phyloP scores from a whole-genome alignment of 1,140 invertebrate species.

The Bathynomus jamesi region DNA sequence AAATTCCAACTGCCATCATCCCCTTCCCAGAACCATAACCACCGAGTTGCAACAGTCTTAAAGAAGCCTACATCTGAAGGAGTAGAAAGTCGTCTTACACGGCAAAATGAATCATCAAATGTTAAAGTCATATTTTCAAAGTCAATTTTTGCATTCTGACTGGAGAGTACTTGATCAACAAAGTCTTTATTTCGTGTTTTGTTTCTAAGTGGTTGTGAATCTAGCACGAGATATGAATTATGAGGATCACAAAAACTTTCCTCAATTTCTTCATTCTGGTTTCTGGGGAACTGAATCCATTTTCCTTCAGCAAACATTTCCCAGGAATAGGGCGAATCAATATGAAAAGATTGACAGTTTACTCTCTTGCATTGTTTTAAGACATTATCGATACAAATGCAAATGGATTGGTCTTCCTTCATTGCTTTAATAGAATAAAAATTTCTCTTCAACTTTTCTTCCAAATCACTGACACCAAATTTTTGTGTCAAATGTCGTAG shows the following conservation, averaged over 20 bases:
- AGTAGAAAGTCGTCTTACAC: conserved; percentile 24
- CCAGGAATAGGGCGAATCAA: conserved; percentile 18
- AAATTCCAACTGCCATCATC: conserved; percentile 14
- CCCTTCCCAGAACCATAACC: conserved; percentile 25
- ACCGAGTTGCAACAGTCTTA: conserved; percentile 14
- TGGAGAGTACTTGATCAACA: background rate
- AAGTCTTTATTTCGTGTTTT: background rate
- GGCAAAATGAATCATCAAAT: background rate
- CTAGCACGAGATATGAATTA: background rate
- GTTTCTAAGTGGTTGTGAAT: background rate
- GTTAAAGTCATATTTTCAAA: conserved; percentile 14
- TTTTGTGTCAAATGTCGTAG: background rate
- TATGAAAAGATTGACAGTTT: conserved; percentile 18
- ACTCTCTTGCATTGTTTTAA: conserved; percentile 16
- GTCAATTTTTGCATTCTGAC: conserved; percentile 6
- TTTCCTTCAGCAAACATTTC: conserved; percentile 7
- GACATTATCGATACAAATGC: conserved; percentile 18
- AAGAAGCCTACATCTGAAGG: conserved; percentile 19
- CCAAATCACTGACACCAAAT: background rate
- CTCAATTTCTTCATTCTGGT: conserved; percentile 19
- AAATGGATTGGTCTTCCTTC: background rate
- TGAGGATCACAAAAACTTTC: conserved; percentile 14
- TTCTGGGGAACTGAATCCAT: conserved; percentile 13
- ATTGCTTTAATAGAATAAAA: background rate
- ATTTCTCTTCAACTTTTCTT: conserved; percentile 9